phyloP scores from a whole-genome alignment of 2,888 invertebrate species.

The Clitarchus hookeri region DNA sequence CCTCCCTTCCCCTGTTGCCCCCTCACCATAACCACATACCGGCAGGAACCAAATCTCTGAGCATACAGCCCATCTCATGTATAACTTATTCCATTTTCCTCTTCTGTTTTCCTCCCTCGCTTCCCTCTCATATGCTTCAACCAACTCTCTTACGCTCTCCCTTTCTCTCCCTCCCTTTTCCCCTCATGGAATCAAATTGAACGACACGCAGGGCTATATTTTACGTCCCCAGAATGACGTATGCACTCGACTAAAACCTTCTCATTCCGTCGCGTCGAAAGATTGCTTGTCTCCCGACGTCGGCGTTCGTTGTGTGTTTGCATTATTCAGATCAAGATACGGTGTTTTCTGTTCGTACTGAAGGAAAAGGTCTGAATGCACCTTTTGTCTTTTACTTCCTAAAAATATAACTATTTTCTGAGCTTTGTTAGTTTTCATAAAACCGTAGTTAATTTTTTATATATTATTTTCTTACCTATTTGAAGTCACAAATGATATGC shows the following conservation, averaged over 20 bases:
- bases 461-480: no score
- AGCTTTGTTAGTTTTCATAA: no score
- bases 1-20: no score
- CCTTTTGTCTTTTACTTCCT: no score
- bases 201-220: slow-evolving; percentile 19
- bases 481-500: no score
- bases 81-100: slow-evolving; percentile 33
- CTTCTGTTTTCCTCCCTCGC: slow-evolving; percentile 4
- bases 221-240: slow-evolving; percentile 10
- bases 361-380: no score
- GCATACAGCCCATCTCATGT: slow-evolving; percentile 32
- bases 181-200: slow-evolving; percentile 16
- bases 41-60: slow-evolving; percentile 5
- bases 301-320: background rate
- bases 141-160: background rate
- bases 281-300: background rate
- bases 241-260: slow-evolving; percentile 25
- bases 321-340: background rate
- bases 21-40: background rate
- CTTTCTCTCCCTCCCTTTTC: background rate
- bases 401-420: no score
- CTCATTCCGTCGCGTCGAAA: background rate
- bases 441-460: no score
- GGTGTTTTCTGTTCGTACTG: background rate
- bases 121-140: background rate